These are phyloP conservation scores for Cyanoramphus novaezelandiae DNA, from an alignment of 2,113 vertebrate genomes.

Conservation along the genomic window DNA sequence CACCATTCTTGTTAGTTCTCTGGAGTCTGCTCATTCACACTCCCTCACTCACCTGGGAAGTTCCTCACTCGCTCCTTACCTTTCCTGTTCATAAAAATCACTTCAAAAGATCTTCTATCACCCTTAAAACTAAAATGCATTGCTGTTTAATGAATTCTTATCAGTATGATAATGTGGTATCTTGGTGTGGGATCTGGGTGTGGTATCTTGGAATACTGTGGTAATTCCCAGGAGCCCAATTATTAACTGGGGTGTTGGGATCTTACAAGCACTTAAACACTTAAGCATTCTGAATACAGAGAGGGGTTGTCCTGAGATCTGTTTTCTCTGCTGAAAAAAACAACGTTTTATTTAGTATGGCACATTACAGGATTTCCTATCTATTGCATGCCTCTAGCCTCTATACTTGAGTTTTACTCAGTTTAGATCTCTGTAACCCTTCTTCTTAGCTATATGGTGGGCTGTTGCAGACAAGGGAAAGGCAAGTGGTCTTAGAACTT, in stretches of 20 bases:
- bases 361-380: background rate
- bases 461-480: background rate
- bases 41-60: background rate
- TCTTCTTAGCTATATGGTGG: background rate
- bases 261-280: background rate
- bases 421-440: background rate
- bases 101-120: background rate
- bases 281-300: background rate
- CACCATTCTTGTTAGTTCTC: background rate
- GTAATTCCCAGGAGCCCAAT: background rate
- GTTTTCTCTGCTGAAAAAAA: background rate
- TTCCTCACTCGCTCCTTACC: background rate
- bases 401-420: background rate
- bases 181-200: background rate
- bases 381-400: background rate
- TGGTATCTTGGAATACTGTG: background rate
- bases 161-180: background rate
- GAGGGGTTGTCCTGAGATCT: background rate
- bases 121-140: background rate
- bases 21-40: background rate
- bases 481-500: background rate
- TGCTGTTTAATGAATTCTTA: background rate
- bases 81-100: background rate
- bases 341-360: background rate
- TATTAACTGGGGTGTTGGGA: background rate